phyloP scores from a whole-genome alignment of 2,888 invertebrate species.

The Caradrina kadenii region DNA sequence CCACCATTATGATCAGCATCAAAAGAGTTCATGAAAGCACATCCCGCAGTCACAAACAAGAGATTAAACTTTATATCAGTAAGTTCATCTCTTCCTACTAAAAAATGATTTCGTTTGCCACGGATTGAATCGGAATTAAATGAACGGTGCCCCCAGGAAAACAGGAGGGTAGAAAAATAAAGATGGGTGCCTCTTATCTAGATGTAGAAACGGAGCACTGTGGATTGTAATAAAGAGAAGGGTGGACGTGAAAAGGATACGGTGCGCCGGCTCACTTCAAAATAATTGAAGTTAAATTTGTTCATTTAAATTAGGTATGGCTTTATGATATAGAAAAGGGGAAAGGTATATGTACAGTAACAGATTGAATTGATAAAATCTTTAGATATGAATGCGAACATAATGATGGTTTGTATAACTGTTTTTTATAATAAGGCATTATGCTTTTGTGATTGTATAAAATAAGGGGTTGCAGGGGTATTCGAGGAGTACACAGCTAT shows the following conservation, averaged over 20 bases:
- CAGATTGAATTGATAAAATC: constrained; percentile 65
- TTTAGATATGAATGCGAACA: constrained; percentile 63
- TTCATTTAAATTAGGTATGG: constrained; percentile 85
- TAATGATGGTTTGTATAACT: constrained; percentile 49
- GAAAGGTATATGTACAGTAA: constrained; percentile 58
- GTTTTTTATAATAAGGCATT: constrained; percentile 34
- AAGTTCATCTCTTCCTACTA: constrained; percentile 83
- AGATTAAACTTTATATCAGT: constrained; percentile 81
- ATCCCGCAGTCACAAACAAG: constrained; percentile 80
- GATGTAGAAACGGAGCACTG: constrained; percentile 87
- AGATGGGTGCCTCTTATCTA: constrained; percentile 87
- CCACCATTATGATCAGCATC: constrained; percentile 63
- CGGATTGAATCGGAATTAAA: constrained; percentile 88
- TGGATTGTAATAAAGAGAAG: constrained; percentile 88
- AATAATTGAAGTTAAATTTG: constrained; percentile 90
- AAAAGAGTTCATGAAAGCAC: constrained; percentile 69
- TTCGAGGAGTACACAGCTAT: not conserved
- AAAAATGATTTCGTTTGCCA: constrained; percentile 87
- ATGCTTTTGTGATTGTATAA: constrained; percentile 22
- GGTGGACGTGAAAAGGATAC: constrained; percentile 88
- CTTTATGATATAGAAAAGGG: constrained; percentile 74
- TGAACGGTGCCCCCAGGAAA: constrained; percentile 83
- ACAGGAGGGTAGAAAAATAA: constrained; percentile 82
- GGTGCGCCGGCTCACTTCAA: constrained; percentile 86
- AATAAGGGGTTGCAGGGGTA: not conserved